phyloP scores from a whole-genome alignment of 2,888 invertebrate species.

The Parasteatoda lunata region DNA sequence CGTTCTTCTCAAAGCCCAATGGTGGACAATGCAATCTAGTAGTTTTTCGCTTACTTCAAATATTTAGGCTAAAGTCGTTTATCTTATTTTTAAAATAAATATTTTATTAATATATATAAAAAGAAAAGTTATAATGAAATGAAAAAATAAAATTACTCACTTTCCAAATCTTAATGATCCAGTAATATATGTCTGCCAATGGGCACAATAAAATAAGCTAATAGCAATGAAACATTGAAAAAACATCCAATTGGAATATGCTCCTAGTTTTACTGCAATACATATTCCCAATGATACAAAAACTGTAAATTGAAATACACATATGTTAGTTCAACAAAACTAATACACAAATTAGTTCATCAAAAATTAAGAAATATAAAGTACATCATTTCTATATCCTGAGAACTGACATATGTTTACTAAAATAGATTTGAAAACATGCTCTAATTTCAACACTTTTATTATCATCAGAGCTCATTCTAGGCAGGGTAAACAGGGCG shows the following conservation, averaged over 20 bases:
- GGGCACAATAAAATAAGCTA: slow-evolving; percentile 97
- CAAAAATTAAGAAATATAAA: too few species aligned
- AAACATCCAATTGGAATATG: slow-evolving; percentile 94
- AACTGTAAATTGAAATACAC: slow-evolving; percentile 76
- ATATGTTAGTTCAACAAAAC: too few species aligned
- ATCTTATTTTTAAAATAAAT: neutral
- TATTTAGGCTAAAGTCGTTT: neutral
- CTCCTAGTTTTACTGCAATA: slow-evolving; percentile 92
- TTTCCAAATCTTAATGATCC: slow-evolving; percentile 90
- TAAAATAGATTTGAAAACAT: too few species aligned
- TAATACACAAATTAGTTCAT: too few species aligned
- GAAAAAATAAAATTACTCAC: slow-evolving; percentile 67
- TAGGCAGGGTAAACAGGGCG: too few species aligned
- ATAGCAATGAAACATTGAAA: slow-evolving; percentile 96
- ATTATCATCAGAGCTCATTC: too few species aligned
- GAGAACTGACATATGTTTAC: too few species aligned
- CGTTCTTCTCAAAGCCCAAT: too few species aligned
- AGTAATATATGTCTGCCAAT: slow-evolving; percentile 99
- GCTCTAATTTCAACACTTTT: too few species aligned
- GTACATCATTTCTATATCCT: too few species aligned
- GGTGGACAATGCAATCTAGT: too few species aligned
- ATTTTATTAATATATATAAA: neutral
- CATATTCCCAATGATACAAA: slow-evolving; percentile 97
- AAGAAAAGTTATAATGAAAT: neutral
- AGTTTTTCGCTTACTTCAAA: too few species aligned